Evolutionary conservation across 2,113 vertebrate genomes (phyloP), one percentile per base, ranked within the genome.

Genomic region (Lonchura striata): DNA sequence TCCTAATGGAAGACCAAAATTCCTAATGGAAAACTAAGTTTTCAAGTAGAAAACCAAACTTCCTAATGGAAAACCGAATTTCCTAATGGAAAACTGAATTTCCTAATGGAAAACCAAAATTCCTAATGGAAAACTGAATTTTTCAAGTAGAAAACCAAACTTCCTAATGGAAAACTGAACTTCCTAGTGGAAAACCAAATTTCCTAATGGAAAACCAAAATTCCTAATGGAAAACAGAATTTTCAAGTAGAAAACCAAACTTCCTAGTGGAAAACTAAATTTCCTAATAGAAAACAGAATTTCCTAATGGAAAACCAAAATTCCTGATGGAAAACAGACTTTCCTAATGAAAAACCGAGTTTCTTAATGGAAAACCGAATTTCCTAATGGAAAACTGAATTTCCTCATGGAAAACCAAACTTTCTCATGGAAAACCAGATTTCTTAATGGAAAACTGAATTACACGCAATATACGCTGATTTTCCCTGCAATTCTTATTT

Each of bases 311-410:
- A 53, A 14, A 25, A 33, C 4, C 0, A n/a, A n/a, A n/a, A n/a
- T 37, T 50, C 13, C 7, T 30, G 5, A 37, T 31, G 8, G 49
- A 53, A 14, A 25, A 33, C 4, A 0, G 0, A 10, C 33, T 5
- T 25, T 53, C 22, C 4, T 25, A 13, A 23, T 6, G 11, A 28
- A 24, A 41, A 24, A 19, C 15, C 0, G 0, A 18, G 6, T 3
- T 52, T 18, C 15, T 5, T 3, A 7, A 42, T 4, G 27, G 28
- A 24, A 56, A 61, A 35, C 14, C 4, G 15, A 10, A 59, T 17
- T 52, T 13, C 27, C 9, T 5, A 17, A n/a, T 2, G 18, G 19
- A 16, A 14, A 25, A 33, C 4, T 0, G 0, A 10, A 41, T 5
- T 25, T 53, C 22, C 4, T 25, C 10, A 23, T 6, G 11, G 35